Percentiles rank a stretch among this genome's conserved stretches.
Conservation (phyloP, 2,888 invertebrate genomes). For the Phasia obesa region DNA sequence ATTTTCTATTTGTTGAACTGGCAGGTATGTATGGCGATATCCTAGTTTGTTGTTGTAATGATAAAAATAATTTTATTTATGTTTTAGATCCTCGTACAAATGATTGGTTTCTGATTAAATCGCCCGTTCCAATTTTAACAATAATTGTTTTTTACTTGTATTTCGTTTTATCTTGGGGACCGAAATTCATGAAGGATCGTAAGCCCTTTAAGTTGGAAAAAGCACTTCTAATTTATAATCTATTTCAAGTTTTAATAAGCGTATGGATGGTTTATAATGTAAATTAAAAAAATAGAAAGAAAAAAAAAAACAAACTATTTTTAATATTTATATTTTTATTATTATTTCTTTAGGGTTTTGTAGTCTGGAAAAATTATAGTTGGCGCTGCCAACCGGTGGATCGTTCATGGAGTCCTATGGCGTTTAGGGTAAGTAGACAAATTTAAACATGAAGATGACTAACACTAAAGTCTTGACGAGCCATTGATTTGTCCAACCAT, state of each 20-base stretch:
- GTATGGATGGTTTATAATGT: constrained; percentile 87
- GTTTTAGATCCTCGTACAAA: constrained; percentile 83
- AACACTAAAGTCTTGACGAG: too few species aligned
- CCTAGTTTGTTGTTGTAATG: neutral
- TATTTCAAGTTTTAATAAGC: constrained; percentile 93
- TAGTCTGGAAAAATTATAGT: constrained; percentile 89
- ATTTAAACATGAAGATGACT: too few species aligned
- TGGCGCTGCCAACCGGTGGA: constrained; percentile 97
- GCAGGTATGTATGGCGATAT: constrained; percentile 83
- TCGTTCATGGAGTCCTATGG: constrained; percentile 88
- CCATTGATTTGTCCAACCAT: too few species aligned
- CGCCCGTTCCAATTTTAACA: constrained; percentile 87
- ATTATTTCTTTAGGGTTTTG: constrained; percentile 86
- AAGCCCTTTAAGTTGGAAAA: constrained; percentile 92
- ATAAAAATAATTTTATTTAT: neutral
- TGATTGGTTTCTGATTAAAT: constrained; percentile 86
- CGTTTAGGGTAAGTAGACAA: constrained; percentile 90
- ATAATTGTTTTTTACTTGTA: constrained; percentile 88
- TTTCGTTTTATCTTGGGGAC: constrained; percentile 90
- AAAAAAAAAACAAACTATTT: neutral
- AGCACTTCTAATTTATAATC: constrained; percentile 92
- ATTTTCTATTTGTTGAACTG: constrained; percentile 86
- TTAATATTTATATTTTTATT: neutral
- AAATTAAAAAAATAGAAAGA: constrained; percentile 24
- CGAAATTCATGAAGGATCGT: constrained; percentile 92